Evolutionary conservation across 2,888 invertebrate genomes (phyloP), one percentile per base, ranked within the genome.

Genomic region (Apodemia hepburni): DNA sequence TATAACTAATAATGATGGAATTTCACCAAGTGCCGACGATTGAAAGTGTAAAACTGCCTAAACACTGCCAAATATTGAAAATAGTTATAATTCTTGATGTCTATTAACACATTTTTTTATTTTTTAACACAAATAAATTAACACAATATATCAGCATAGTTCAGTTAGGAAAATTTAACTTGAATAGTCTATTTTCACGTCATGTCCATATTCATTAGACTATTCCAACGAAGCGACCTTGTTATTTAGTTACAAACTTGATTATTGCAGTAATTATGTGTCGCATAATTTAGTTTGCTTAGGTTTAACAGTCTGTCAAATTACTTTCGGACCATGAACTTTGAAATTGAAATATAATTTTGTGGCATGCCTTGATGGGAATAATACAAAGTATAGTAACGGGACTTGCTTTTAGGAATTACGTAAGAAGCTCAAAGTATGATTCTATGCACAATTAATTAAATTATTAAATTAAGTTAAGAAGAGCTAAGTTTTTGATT

Each of bases 301-400:
- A 45, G 57, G 57, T 60, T 57, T 60, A 63, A 59, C 42, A 45
- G 42, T 45, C 60, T 60, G 60, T 49, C 47, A 64, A 64, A 61
- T 63, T 60, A 64, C 57, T 61, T 66, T 58, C 47, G 58, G 60
- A 63, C 61, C 64, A 61, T 59, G 51, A 60, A 66, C 58, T 64
- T 63, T 64, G 45, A 58, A 35, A 58, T 58, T 38, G 61, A 64
- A 61, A 64, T 61, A 51, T 59, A 60, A 58, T 58, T 58, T 64
- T 35, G 38, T 58, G 42, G 12, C 29, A 29, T 15, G 27, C 22
- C 22, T 27, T 12, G 18, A 8, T 7, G 9, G 49, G 49, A 18
- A 9, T 49, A 49, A 18, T 49, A 49, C 17, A 45, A 5, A 49
- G 22, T 22, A 49, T 18, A 35, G 9, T 38, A 42, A 42, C n/a